phyloP scores from a whole-genome alignment of 2,888 invertebrate species.

The Eupithecia dodoneata region DNA sequence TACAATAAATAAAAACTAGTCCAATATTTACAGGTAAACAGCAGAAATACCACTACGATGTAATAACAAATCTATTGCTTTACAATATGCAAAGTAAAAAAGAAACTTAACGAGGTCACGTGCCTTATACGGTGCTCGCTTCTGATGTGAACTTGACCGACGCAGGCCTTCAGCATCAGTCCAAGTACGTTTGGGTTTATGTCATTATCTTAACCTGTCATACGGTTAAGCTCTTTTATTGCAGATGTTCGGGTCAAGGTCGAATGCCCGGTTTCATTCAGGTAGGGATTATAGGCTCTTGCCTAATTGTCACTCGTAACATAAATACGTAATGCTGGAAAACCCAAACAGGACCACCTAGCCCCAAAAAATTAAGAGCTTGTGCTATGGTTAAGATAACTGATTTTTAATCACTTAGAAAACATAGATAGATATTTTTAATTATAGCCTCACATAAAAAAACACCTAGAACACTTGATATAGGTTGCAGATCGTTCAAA shows the following conservation, averaged over 20 bases:
- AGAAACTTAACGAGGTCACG: neutral
- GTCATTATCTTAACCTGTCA: slow-evolving; percentile 37
- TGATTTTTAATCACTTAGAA: neutral
- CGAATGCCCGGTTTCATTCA: slow-evolving; percentile 24
- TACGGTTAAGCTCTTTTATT: slow-evolving; percentile 25
- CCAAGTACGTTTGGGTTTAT: slow-evolving; percentile 35
- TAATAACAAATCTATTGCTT: neutral
- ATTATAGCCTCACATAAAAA: neutral
- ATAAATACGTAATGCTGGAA: neutral
- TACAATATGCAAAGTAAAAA: neutral
- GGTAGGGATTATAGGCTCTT: slow-evolving; percentile 14
- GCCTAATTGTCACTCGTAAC: neutral
- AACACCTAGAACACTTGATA: neutral
- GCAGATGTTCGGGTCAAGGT: slow-evolving; percentile 27
- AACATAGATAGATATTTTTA: neutral
- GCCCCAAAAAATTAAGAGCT: neutral
- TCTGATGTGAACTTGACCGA: slow-evolving; percentile 58
- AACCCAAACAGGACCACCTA: neutral
- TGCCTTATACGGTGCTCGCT: neutral
- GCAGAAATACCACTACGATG: neutral
- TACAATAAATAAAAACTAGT: neutral
- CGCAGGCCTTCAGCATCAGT: slow-evolving; percentile 30
- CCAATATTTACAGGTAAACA: neutral
- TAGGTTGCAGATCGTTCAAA: neutral
- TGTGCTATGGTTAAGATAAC: neutral